These are phyloP conservation scores for Ruditapes philippinarum DNA, from an alignment of 1,140 invertebrate genomes.

Conservation along the genomic window DNA sequence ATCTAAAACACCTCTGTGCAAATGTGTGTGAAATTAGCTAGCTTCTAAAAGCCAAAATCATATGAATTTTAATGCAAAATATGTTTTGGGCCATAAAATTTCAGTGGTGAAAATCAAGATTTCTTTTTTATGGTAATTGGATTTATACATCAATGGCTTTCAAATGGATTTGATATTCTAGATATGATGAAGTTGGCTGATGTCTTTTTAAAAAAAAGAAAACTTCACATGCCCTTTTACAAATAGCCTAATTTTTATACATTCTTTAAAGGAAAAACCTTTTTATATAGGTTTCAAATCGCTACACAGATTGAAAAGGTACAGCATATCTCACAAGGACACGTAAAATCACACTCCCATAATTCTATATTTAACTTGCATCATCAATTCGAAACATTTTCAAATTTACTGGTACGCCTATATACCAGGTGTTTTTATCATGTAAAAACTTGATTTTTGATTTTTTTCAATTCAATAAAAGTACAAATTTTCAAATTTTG, in stretches of 20 bases:
- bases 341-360: too few relatives aligned
- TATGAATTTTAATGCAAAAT: slow-evolving; percentile 23
- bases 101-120: background rate
- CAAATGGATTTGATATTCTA: background rate
- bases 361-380: too few relatives aligned
- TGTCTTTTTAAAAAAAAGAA: background rate
- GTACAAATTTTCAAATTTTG: too few relatives aligned
- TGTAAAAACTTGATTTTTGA: too few relatives aligned
- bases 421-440: too few relatives aligned
- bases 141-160: slow-evolving; percentile 7
- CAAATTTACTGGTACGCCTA: too few relatives aligned
- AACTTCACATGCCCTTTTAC: background rate
- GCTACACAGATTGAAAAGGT: background rate
- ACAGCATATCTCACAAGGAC: too few relatives aligned
- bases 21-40: slow-evolving; percentile 6
- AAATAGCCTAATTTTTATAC: too few relatives aligned
- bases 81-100: slow-evolving; percentile 12
- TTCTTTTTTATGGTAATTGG: slow-evolving; percentile 12
- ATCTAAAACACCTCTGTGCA: background rate
- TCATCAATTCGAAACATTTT: too few relatives aligned
- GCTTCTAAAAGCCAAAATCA: background rate
- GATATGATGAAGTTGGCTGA: background rate
- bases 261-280: too few relatives aligned
- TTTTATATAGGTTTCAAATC: background rate
- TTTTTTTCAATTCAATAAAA: too few relatives aligned